These are phyloP conservation scores for Wiebesia pumilae DNA, from an alignment of 1,140 invertebrate species.

Conservation along the genomic window DNA sequence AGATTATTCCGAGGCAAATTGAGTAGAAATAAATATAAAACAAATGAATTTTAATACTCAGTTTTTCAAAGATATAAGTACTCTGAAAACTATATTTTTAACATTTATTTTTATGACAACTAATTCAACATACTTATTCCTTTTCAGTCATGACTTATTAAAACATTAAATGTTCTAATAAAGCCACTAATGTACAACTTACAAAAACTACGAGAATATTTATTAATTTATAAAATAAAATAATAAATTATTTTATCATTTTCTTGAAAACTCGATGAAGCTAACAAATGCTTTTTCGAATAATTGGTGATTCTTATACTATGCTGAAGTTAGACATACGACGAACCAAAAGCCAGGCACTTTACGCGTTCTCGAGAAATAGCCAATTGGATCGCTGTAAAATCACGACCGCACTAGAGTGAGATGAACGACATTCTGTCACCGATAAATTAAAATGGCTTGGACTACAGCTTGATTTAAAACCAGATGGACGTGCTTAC, in stretches of 20 bases:
- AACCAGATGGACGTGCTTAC: background rate
- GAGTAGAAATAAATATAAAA: too few species aligned
- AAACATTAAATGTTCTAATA: too few species aligned
- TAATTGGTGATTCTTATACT: background rate
- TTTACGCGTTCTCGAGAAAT: constrained; percentile 4
- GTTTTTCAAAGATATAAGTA: too few species aligned
- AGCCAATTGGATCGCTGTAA: constrained; percentile 21
- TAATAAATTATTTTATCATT: background rate
- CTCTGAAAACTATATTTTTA: too few species aligned
- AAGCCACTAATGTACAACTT: too few species aligned
- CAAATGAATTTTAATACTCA: too few species aligned
- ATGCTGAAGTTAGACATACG: background rate
- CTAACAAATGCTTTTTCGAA: background rate
- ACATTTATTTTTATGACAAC: too few species aligned
- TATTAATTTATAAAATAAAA: too few species aligned
- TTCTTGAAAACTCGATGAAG: background rate
- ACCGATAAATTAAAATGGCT: constrained; percentile 31
- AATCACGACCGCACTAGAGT: background rate
- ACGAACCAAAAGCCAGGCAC: background rate
- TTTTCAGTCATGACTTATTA: too few species aligned
- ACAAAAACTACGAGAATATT: too few species aligned
- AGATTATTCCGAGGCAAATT: too few species aligned
- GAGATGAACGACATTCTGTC: constrained; percentile 19
- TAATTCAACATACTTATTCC: too few species aligned
- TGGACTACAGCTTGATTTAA: background rate